Percentiles rank a stretch among this genome's conserved stretches.
phyloP scores from a whole-genome alignment of 2,113 vertebrate genomes.

The Gila orcuttii region DNA sequence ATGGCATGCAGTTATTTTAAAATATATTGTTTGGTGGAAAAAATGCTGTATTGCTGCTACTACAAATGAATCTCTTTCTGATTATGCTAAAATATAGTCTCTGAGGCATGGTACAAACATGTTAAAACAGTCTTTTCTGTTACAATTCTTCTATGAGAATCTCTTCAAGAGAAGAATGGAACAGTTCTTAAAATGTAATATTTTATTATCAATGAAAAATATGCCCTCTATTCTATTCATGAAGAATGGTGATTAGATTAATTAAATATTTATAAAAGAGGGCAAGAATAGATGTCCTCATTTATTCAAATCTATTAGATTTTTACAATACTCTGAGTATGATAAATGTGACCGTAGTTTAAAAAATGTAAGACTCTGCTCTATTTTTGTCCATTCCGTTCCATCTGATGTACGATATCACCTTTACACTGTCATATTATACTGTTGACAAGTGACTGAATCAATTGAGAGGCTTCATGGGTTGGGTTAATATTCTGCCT shows the following conservation, averaged over 20 bases:
- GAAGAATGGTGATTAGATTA: constrained; percentile 54
- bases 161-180: constrained; percentile 4
- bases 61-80: too few relatives aligned
- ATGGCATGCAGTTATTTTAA: too few relatives aligned
- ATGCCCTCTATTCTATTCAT: constrained; percentile 44
- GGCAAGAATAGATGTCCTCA: constrained; percentile 62
- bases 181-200: constrained; percentile 49
- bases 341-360: constrained; percentile 63
- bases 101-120: too few relatives aligned
- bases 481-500: constrained; percentile 26
- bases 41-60: too few relatives aligned
- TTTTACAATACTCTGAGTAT: constrained; percentile 53
- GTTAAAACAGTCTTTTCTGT: neutral
- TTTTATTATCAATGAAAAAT: constrained; percentile 31
- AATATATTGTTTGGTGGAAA: too few relatives aligned
- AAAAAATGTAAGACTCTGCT: constrained; percentile 66
- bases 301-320: constrained; percentile 51
- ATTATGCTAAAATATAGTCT: too few relatives aligned
- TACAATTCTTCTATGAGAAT: neutral
- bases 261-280: constrained; percentile 58
- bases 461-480: neutral
- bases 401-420: neutral
- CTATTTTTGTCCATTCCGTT: constrained; percentile 37
- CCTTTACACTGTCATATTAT: neutral
- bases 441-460: neutral